These are phyloP conservation scores for Bradynema listronoti DNA, from an alignment of 1,140 invertebrate genomes.

Conservation along the genomic window DNA sequence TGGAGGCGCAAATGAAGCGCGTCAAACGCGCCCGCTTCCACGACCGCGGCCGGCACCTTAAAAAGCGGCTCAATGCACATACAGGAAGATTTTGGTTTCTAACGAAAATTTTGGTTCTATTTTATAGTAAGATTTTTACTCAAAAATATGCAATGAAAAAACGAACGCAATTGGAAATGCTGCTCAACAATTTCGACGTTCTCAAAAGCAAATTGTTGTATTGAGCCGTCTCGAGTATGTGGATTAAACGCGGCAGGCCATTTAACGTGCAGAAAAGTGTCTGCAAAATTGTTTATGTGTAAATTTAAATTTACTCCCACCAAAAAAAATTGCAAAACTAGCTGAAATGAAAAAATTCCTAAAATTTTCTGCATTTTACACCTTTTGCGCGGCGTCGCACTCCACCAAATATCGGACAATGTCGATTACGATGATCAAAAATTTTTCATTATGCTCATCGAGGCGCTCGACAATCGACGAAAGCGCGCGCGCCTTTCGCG, in stretches of 20 bases:
- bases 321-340: constrained; percentile 13
- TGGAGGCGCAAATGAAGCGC: constrained; percentile 37
- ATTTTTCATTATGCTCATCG: constrained; percentile 36
- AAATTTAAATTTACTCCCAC: too few species aligned
- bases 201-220: constrained; percentile 30
- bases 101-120: not conserved
- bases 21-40: constrained; percentile 31
- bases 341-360: not conserved
- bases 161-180: constrained; percentile 28
- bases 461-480: constrained; percentile 27
- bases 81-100: too few species aligned
- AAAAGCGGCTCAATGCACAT: constrained; percentile 16
- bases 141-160: not conserved
- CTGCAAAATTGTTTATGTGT: too few species aligned
- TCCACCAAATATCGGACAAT: constrained; percentile 29
- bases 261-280: constrained; percentile 34
- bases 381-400: constrained; percentile 36
- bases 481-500: constrained; percentile 24
- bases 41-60: constrained; percentile 29
- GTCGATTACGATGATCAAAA: constrained; percentile 31
- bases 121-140: not conserved
- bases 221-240: constrained; percentile 24
- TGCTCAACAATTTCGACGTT: constrained; percentile 24
- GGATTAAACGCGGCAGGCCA: constrained; percentile 24
- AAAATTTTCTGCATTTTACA: constrained; percentile 7